These are phyloP conservation scores for Deilephila elpenor DNA, from an alignment of 2,888 invertebrate genomes.

Conservation along the genomic window DNA sequence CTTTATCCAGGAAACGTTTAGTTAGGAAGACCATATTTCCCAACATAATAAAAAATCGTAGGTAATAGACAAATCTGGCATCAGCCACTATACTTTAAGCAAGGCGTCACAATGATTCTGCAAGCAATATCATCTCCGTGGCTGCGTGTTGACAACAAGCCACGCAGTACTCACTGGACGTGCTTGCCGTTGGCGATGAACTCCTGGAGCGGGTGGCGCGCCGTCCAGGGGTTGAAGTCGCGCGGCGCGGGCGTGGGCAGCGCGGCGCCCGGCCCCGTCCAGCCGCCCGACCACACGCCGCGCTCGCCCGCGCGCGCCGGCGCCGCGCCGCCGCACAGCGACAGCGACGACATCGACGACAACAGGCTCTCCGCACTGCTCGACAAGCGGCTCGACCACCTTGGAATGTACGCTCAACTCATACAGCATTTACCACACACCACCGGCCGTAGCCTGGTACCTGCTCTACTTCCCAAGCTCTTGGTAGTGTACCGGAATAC, in stretches of 20 bases:
- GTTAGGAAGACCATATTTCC: no score
- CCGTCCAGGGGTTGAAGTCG: slow-evolving; percentile 78
- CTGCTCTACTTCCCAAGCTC: no score
- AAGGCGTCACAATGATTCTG: background rate
- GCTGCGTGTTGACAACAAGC: background rate
- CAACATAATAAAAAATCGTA: no score
- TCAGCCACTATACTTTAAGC: background rate
- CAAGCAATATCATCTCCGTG: background rate
- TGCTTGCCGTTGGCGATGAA: slow-evolving; percentile 62
- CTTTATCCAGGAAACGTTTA: no score
- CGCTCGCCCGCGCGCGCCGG: slow-evolving; percentile 51
- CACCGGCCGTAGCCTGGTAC: background rate
- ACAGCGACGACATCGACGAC: slow-evolving; percentile 61
- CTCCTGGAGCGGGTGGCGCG: slow-evolving; percentile 71
- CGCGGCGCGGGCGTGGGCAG: slow-evolving; percentile 44
- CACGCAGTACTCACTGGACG: slow-evolving; percentile 54
- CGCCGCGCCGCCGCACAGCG: slow-evolving; percentile 45
- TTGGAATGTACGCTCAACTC: slow-evolving; percentile 32
- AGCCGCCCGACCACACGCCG: slow-evolving; percentile 47
- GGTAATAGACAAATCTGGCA: background rate
- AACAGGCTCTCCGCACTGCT: slow-evolving; percentile 59
- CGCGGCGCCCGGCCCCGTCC: slow-evolving; percentile 55
- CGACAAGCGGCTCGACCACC: slow-evolving; percentile 61
- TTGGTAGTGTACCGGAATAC: no score
- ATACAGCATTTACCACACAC: background rate